Percentiles rank a stretch among this genome's conserved stretches.
phyloP scores from a whole-genome alignment of 2,113 vertebrate genomes.

The Scalopus aquaticus region DNA sequence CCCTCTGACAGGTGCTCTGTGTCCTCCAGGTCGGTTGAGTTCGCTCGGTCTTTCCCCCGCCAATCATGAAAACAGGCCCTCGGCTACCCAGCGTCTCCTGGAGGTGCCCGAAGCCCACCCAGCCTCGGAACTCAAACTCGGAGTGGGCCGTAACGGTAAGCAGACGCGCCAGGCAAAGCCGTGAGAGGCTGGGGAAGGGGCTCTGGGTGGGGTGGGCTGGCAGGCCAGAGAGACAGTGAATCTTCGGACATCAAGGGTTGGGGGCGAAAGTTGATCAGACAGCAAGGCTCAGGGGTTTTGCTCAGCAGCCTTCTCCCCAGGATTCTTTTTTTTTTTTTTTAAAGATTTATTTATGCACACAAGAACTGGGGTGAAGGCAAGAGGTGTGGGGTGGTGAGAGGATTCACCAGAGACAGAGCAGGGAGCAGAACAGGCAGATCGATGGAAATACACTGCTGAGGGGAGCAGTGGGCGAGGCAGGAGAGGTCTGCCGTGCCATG shows the following conservation, averaged over 20 bases:
- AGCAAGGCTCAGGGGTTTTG: too few relatives aligned
- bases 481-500: too few relatives aligned
- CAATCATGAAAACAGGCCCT: slow-evolving; percentile 70
- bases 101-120: slow-evolving; percentile 62
- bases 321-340: too few relatives aligned
- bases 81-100: slow-evolving; percentile 55
- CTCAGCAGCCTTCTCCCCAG: neutral
- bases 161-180: neutral
- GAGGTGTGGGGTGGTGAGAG: too few relatives aligned
- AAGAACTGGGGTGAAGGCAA: too few relatives aligned
- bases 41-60: slow-evolving; percentile 80
- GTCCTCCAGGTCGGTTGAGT: slow-evolving; percentile 82
- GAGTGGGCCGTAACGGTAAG: slow-evolving; percentile 72
- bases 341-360: too few relatives aligned
- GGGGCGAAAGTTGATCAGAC: neutral
- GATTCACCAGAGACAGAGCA: too few relatives aligned
- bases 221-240: neutral
- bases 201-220: too few relatives aligned
- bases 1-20: neutral
- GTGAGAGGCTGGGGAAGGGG: neutral
- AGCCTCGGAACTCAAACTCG: slow-evolving; percentile 71
- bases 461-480: too few relatives aligned
- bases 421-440: too few relatives aligned
- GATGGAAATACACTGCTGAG: too few relatives aligned
- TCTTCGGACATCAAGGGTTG: rapidly evolving